Evolutionary conservation across 2,113 vertebrate genomes (phyloP), one percentile per base, ranked within the genome.

Genomic region (Dromas ardeola): DNA sequence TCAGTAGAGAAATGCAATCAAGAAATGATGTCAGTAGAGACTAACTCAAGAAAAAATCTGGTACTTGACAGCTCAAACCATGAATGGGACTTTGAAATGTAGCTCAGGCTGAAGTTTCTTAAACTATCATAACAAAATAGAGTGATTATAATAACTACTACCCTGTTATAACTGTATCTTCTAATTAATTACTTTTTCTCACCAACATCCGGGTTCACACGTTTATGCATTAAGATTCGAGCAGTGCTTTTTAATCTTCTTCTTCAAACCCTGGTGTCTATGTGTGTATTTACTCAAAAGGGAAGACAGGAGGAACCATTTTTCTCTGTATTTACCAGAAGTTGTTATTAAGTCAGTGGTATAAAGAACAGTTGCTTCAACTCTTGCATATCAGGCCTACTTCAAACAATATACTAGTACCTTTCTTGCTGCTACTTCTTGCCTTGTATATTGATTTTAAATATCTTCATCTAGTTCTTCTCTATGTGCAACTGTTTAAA

Each of bases 121-220:
- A 83, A 87, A 42, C n/a, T 58, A 40, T 29, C 34, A 52, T 79
- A 95, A 86, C n/a, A 78, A 90, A 90, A 62, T 2, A 52, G 14
- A 84, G 23, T 38, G 22, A 76, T 42, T 86, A 79, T 61, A 92
- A 65, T 11, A 89, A 65, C 63, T 87, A 22, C 49, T 67, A 66
- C 27, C 7, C 42, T 76, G 23, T 25, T 85, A 47, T 62, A 42
- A 80, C 56, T 65, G 22, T 81, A 65, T 88, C 23, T 77, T 81
- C 80, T 92, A 71, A 88, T 91, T 89, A 91, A 89, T 81, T 96
- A 45, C n/a, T 6, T 87, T 95, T 93, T 91, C 67, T 91, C 59
- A 42, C 34, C 58, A 56, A 72, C 17, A 81, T 74, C 9, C 32
- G 17, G n/a, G 29, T 34, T 92, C n/a, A 52, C 38, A 49, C 13